Evolutionary conservation across 2,797 vertebrate genomes (phyloP).

Genomic region (Alcedo quadribrachys): DNA sequence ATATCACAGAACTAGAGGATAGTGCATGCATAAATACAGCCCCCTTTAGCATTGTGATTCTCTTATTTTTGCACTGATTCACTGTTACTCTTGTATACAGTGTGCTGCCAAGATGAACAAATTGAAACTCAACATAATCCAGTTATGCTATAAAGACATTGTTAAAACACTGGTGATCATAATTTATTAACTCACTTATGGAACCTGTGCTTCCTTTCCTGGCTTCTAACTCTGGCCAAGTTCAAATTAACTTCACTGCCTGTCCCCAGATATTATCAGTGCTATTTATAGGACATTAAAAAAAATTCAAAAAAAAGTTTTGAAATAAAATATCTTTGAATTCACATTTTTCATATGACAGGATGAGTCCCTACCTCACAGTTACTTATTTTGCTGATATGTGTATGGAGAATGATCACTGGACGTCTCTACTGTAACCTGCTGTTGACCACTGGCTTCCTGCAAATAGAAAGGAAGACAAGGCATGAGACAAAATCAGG

Average conservation of each 20-base stretch:
- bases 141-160: background rate
- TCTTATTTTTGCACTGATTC: background rate
- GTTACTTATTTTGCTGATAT: conserved; percentile 98
- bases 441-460: conserved; percentile 93
- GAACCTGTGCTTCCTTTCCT: background rate
- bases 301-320: background rate
- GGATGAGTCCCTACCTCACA: conserved; percentile 79
- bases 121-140: conserved; percentile 22
- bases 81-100: background rate
- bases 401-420: conserved; percentile 94
- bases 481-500: conserved; percentile 6
- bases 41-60: conserved; percentile 6
- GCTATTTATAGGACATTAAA: background rate
- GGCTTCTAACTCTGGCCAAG: background rate
- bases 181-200: background rate
- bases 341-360: conserved; percentile 15
- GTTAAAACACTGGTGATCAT: background rate
- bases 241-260: conserved; percentile 6
- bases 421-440: conserved; percentile 90
- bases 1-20: background rate
- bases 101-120: background rate
- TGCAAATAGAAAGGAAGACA: conserved; percentile 74
- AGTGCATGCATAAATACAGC: background rate
- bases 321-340: conserved; percentile 4
- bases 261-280: background rate